These are phyloP conservation scores for Synergus umbraculus DNA, from an alignment of 2,888 invertebrate genomes.

Conservation along the genomic window DNA sequence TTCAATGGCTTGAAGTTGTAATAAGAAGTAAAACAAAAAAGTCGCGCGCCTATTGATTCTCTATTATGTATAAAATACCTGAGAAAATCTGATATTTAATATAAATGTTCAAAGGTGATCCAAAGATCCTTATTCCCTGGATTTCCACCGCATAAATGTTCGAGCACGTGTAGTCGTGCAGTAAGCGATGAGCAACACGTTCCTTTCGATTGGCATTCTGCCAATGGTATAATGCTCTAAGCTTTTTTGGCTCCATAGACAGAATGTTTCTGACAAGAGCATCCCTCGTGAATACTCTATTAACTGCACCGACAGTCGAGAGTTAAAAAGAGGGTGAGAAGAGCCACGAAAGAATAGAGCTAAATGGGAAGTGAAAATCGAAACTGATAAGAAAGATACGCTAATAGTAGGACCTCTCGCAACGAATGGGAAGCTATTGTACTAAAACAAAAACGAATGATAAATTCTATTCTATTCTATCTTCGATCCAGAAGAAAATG, in stretches of 20 bases:
- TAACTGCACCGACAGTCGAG: background rate
- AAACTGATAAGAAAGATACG: background rate
- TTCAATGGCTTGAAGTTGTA: no score
- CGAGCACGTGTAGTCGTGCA: background rate
- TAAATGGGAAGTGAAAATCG: background rate
- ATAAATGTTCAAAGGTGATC: background rate
- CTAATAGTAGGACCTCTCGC: background rate
- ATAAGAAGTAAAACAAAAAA: no score
- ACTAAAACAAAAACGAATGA: background rate
- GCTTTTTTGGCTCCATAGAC: background rate
- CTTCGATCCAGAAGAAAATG: background rate
- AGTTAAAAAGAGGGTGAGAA: background rate
- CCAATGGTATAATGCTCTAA: constrained; percentile 46
- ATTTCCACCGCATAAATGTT: background rate
- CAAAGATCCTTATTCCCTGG: background rate
- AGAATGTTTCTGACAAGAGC: background rate
- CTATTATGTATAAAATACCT: background rate
- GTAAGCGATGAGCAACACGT: constrained; percentile 47
- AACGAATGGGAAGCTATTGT: background rate
- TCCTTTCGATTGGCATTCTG: constrained; percentile 50
- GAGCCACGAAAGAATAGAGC: background rate
- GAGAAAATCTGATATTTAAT: background rate
- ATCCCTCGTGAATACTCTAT: constrained; percentile 1
- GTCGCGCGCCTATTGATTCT: no score
- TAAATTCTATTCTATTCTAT: no score